Base-by-base conservation (phyloP, 2,797 vertebrate genomes). In the Linurgus olivaceus region DNA sequence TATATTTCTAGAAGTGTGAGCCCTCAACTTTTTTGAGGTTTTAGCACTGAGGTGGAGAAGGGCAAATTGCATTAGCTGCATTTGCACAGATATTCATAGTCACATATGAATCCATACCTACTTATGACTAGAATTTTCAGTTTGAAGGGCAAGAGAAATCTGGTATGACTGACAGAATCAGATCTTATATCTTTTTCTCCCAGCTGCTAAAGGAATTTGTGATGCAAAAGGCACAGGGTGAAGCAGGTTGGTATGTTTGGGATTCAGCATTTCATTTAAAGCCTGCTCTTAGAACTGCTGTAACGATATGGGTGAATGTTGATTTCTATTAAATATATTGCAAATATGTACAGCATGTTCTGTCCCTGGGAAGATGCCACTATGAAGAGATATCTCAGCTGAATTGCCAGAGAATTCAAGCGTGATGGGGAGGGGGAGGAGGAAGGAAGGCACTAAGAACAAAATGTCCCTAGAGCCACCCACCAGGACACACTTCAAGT, bases 391-490 rank as follows among this genome's bases (percentile, higher is more conserved):
- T 81, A 75, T 45, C 1, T 0, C 65, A 84, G 77, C 70, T 93
- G 91, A 96, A 83, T 70, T 97, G 91, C 93, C 88, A 93, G 75
- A 63, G 82, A 94, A 91, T 88, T 84, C 52, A 68, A 93, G 72
- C 54, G 45, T 77, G 67, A 50, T 72, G 74, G 47, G 57, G 40
- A 93, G 81, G 51, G 81, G 91, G 87, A 93, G 93, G 91, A 93
- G 77, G 76, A 83, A 94, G 79, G 68, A 94, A 96, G 66, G 82
- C 66, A 95, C 73, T 82, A 88, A 88, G 90, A 96, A 97, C 86
- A 95, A 95, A 78, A 90, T 93, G 94, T 97, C 92, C 94, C 86
- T 81, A 75, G 75, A 96, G 75, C 90, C 94, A 92, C 96, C 96
- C 93, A 97, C 95, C 8, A 89, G 77, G 92, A 95, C 68, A 86